These are phyloP conservation scores for Podiceps cristatus DNA, from an alignment of 2,113 vertebrate species.

Conservation along the genomic window DNA sequence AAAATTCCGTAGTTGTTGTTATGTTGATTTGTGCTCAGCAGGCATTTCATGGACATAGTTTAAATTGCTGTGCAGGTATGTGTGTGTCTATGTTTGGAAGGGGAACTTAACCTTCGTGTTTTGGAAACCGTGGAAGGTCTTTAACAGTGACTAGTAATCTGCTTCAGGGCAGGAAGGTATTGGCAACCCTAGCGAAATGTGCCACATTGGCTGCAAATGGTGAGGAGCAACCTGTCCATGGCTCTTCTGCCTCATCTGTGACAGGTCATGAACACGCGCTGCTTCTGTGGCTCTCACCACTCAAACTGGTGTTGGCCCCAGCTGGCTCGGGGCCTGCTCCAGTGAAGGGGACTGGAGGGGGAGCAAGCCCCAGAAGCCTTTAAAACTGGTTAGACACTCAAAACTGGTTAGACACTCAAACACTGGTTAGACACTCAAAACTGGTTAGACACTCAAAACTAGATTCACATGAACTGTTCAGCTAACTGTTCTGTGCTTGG, in stretches of 20 bases:
- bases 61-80: not conserved
- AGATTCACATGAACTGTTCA: not conserved
- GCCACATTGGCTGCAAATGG: fast-evolving
- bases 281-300: not conserved
- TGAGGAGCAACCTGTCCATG: not conserved
- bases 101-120: not conserved
- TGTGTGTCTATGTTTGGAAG: not conserved
- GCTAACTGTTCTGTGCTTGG: not conserved
- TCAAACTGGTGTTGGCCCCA: not conserved
- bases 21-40: not conserved
- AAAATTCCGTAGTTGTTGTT: fast-evolving
- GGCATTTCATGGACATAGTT: not conserved
- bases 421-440: not conserved
- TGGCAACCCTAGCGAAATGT: not conserved
- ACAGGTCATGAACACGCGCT: not conserved
- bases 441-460: not conserved
- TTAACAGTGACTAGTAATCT: not conserved
- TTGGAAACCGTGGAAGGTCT: not conserved
- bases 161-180: not conserved
- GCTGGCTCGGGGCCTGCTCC: not conserved
- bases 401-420: not conserved
- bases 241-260: not conserved
- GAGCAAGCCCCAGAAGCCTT: not conserved
- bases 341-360: not conserved
- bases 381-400: not conserved